Evolutionary conservation across 2,888 invertebrate genomes (phyloP), one percentile per base, ranked within the genome.

Genomic region (Dynastes tityus): DNA sequence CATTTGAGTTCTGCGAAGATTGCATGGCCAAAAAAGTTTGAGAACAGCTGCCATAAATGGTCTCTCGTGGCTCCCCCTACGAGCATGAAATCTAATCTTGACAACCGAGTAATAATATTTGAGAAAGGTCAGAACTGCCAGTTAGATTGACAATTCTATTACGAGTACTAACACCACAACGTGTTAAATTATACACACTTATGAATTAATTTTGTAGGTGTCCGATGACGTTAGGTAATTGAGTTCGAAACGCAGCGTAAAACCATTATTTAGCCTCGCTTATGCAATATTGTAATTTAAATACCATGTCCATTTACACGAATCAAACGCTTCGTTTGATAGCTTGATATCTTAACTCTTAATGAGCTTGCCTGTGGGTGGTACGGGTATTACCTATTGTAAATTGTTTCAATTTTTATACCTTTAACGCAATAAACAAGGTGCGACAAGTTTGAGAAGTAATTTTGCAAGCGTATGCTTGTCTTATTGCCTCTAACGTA

Each of bases 131-230:
- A 58, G 55, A 58, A 58, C 55, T 58, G 55, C 22, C 55, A 58
- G 55, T 22, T 16, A 22, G 55, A 58, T 58, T 58, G 55, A 58
- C 55, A 58, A 58, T 58, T 22, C 55, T 22, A 58, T 58, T 58
- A 58, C 55, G 22, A 22, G 16, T 22, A 58, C 27, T 2, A 58
- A 58, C 55, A 58, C 55, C 22, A 9, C 27, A 58, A 22, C 55
- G 55, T 22, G 55, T 58, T 58, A 58, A 58, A 58, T 58, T 27
- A 9, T 58, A 8, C 55, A 58, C 22, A 22, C 55, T 58, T 58
- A 58, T 58, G 55, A 22, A 58, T 58, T 58, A 58, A 58, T 58
- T 58, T 58, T 58, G 55, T 58, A 58, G 55, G 55, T 58, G 55
- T 58, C 55, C 55, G 22, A 58, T 58, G 55, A 27, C 55, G 55